Conservation (phyloP, 2,113 vertebrate genomes). For the Acanthochromis polyacanthus region DNA sequence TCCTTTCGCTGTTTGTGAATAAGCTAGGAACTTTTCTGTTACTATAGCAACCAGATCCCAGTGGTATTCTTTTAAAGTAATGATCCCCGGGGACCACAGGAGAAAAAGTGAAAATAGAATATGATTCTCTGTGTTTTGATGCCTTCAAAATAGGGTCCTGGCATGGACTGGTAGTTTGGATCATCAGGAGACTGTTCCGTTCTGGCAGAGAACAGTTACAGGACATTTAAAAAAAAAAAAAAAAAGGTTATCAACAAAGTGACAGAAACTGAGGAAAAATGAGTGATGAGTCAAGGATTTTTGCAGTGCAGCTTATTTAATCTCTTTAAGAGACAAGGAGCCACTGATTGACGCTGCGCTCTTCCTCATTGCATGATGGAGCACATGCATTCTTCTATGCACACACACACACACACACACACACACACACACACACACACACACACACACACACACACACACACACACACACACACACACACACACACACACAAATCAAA, state of each 20-base stretch:
- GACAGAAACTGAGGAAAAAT: slow-evolving; percentile 24
- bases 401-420: slow-evolving; percentile 40
- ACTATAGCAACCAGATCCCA: slow-evolving; percentile 62
- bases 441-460: slow-evolving; percentile 40
- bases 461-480: slow-evolving; percentile 40
- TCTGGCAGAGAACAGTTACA: slow-evolving; percentile 5
- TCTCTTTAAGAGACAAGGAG: slow-evolving; percentile 55
- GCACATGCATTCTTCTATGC: slow-evolving; percentile 52
- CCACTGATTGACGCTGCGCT: slow-evolving; percentile 53
- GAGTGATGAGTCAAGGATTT: slow-evolving; percentile 53
- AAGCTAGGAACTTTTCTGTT: slow-evolving; percentile 51
- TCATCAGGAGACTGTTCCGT: slow-evolving; percentile 12
- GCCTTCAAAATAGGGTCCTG: slow-evolving; percentile 27
- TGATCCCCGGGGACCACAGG: slow-evolving; percentile 40
- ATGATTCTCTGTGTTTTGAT: slow-evolving; percentile 41
- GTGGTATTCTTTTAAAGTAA: slow-evolving; percentile 54
- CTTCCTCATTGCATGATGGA: slow-evolving; percentile 34
- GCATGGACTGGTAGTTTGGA: slow-evolving; percentile 3
- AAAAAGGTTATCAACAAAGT: slow-evolving; percentile 17
- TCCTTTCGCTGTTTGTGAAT: slow-evolving; percentile 15
- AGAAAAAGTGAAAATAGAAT: slow-evolving; percentile 38
- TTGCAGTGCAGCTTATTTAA: slow-evolving; percentile 56
- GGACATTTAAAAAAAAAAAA: neutral
- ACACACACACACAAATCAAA: slow-evolving; percentile 63
- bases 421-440: slow-evolving; percentile 61